These are phyloP conservation scores for Dendronephthya gigantea DNA, from an alignment of 64 coral and sea anemone genomes.

Conservation along the genomic window DNA sequence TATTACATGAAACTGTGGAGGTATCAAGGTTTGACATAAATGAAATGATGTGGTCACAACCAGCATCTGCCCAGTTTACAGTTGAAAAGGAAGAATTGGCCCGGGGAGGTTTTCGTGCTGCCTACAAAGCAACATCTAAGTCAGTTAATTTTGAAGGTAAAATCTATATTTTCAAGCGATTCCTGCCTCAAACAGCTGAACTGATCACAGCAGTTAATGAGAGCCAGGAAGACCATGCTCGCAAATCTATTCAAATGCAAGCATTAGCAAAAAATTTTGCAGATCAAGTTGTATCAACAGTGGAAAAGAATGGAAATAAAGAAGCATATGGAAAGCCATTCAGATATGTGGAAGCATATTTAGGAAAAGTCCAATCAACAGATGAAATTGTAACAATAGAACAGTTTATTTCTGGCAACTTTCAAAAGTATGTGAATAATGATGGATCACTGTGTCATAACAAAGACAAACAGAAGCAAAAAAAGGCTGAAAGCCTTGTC, in stretches of 20 bases:
- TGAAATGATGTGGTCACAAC: no score
- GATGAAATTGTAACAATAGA: not conserved
- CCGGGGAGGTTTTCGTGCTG: no score
- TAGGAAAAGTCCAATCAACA: not conserved
- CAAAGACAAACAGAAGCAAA: not conserved
- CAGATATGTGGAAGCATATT: not conserved
- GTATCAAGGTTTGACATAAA: no score
- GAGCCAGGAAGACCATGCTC: not conserved
- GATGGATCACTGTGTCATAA: not conserved
- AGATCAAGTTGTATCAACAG: not conserved
- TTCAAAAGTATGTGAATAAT: not conserved
- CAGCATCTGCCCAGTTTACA: no score
- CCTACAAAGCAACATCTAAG: not conserved
- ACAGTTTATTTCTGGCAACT: not conserved
- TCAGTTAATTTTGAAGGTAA: not conserved
- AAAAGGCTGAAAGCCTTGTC: not conserved
- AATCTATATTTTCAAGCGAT: not conserved
- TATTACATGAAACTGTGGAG: no score
- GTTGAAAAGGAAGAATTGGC: no score
- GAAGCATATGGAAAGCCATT: not conserved
- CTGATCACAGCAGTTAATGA: not conserved
- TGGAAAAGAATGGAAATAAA: not conserved
- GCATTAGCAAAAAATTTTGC: not conserved
- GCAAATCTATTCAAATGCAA: not conserved
- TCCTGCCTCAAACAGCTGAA: not conserved